These are phyloP conservation scores for Rosalia funebris DNA, from an alignment of 2,888 invertebrate genomes.

Conservation along the genomic window DNA sequence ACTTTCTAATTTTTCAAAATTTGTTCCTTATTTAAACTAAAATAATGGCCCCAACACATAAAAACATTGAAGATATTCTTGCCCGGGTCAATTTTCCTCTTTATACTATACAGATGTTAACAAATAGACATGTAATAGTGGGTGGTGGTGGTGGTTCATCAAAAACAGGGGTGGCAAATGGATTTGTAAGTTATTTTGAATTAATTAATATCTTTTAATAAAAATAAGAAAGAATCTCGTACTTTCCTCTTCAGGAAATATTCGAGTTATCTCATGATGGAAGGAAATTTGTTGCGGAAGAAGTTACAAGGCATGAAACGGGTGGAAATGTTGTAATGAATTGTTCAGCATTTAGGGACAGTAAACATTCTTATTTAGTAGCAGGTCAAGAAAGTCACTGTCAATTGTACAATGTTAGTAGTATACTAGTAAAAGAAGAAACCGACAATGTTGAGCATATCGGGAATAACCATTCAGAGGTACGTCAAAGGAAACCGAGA, in stretches of 20 bases:
- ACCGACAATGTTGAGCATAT: slow-evolving; percentile 65
- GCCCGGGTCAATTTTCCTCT: slow-evolving; percentile 93
- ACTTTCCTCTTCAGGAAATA: slow-evolving; percentile 86
- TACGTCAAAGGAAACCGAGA: slow-evolving; percentile 69
- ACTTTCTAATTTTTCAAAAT: slow-evolving; percentile 37
- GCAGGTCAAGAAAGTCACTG: slow-evolving; percentile 94
- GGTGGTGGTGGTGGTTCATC: slow-evolving; percentile 98
- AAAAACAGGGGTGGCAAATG: slow-evolving; percentile 97
- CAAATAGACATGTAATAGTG: slow-evolving; percentile 92
- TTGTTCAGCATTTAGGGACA: slow-evolving; percentile 78
- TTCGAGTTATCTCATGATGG: slow-evolving; percentile 91
- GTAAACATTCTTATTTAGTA: slow-evolving; percentile 81
- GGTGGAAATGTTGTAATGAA: slow-evolving; percentile 93
- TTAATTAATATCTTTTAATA: not conserved
- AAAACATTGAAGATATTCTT: slow-evolving; percentile 76
- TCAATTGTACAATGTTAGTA: slow-evolving; percentile 80
- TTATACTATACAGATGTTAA: slow-evolving; percentile 89
- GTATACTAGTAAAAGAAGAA: slow-evolving; percentile 62
- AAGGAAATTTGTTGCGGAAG: slow-evolving; percentile 83
- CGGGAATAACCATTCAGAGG: slow-evolving; percentile 51
- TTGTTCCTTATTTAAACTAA: slow-evolving; percentile 17
- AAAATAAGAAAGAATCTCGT: too few relatives aligned
- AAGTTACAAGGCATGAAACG: slow-evolving; percentile 89
- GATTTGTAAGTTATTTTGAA: slow-evolving; percentile 80
- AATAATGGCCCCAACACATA: slow-evolving; percentile 69